Base-by-base conservation (phyloP, 2,888 invertebrate genomes). In the Tetranychus piercei region DNA sequence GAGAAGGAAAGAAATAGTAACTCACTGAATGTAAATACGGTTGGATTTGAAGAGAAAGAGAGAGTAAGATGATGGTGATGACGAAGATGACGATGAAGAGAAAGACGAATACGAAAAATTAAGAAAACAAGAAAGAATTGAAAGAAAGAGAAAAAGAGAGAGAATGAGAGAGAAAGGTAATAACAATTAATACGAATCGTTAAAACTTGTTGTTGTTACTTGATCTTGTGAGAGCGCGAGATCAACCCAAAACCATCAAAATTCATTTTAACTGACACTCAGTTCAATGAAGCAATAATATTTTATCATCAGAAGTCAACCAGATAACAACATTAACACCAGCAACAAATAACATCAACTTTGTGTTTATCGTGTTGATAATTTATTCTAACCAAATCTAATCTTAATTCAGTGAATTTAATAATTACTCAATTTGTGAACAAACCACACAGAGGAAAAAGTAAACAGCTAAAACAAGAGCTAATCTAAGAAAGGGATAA, bases 161-260 rank as follows among this genome's bases (percentile, higher is more conserved):
- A 69, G 69, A 69, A 22, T 20, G 69, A 69, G 69, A 69, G 69
- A 69, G 69, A 69, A 22, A 69, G 69, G 20, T 20, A 69, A 22
- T 15, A 55, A n/a, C 9, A 18, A 22, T 18, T 6, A 69, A 69
- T 22, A 6, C 20, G 20, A 6, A 20, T 22, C 67, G n/a, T 9
- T 18, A 15, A n/a, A 64, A 64, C 65, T 15, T 64, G n/a, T 64
- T 64, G 18, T 64, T 11, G 34, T 34, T 34, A 34, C 34, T 34
- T 34, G 34, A 34, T 34, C 34, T 34, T 34, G 34, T 34, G 34
- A 34, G 34, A 34, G 34, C 34, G 34, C 34, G 34, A 34, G 34
- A 34, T 34, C 34, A 55, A 55, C 55, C 11, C 9, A 55, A 55
- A 55, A 55, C 55, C 15, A 55, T 55, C 55, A 55, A 55, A 55